Percentiles rank a stretch among this genome's conserved stretches.
phyloP scores from a whole-genome alignment of 2,797 vertebrate genomes.

The Helicolenus hilgendorfi region DNA sequence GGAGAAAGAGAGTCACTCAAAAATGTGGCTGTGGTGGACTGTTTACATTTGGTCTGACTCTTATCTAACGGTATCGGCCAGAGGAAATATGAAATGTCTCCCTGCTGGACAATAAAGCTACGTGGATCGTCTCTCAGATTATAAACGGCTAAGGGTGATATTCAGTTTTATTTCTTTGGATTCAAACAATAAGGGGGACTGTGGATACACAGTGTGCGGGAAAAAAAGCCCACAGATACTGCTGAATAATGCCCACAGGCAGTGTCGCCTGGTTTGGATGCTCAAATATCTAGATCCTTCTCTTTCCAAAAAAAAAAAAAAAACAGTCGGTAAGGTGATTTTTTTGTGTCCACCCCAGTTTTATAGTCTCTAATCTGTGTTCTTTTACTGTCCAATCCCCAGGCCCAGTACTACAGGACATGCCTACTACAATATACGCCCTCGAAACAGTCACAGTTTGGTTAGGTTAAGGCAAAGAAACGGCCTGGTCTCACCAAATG shows the following conservation, averaged over 20 bases:
- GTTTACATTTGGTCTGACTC: constrained; percentile 18
- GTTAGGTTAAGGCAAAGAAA: too few relatives aligned
- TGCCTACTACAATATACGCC: too few relatives aligned
- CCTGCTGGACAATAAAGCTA: not conserved
- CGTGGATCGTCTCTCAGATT: not conserved
- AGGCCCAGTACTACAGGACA: too few relatives aligned
- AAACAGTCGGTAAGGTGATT: not conserved
- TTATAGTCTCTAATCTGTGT: not conserved
- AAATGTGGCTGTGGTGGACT: not conserved
- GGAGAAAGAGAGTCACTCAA: constrained; percentile 2
- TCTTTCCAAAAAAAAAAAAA: not conserved
- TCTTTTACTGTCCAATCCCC: not conserved
- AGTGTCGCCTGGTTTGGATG: not conserved
- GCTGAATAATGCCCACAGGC: not conserved
- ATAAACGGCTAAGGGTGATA: not conserved
- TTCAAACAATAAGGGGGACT: constrained; percentile 9
- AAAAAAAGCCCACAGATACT: not conserved
- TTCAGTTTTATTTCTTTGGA: constrained; percentile 11
- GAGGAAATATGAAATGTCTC: constrained; percentile 16
- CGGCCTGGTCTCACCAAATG: too few relatives aligned
- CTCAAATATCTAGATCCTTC: not conserved
- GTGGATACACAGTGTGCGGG: not conserved
- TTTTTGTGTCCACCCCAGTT: not conserved
- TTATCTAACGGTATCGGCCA: constrained; percentile 17
- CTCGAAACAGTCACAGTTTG: too few relatives aligned